Conservation (phyloP, 2,888 invertebrate genomes). For the Synanthedon andrenaeformis region DNA sequence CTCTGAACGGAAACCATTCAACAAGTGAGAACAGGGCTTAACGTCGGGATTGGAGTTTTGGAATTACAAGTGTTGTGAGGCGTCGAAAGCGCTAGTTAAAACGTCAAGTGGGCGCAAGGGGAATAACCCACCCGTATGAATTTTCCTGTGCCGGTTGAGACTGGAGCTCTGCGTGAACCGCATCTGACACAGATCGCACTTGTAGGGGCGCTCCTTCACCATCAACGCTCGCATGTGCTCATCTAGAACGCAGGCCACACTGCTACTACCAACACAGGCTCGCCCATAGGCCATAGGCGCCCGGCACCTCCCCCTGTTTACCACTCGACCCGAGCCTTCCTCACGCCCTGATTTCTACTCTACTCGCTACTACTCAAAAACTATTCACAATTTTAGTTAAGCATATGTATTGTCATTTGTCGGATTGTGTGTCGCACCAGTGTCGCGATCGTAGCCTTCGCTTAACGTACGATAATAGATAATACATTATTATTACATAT, state of each 20-base stretch:
- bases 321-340: conserved; percentile 52
- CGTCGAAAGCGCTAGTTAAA: conserved; percentile 13
- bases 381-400: conserved; percentile 60
- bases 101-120: conserved; percentile 25
- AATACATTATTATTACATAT: conserved; percentile 6
- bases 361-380: conserved; percentile 63
- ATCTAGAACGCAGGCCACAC: conserved; percentile 63
- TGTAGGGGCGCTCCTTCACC: conserved; percentile 73
- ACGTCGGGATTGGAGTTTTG: not conserved
- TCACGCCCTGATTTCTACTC: conserved; percentile 60
- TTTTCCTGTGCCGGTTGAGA: conserved; percentile 78
- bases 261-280: conserved; percentile 34
- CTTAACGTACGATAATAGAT: not conserved
- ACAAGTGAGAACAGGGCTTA: conserved; percentile 31
- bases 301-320: conserved; percentile 66
- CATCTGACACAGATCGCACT: conserved; percentile 77
- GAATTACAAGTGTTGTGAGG: not conserved
- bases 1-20: conserved; percentile 55
- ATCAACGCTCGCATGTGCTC: conserved; percentile 67
- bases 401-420: conserved; percentile 46
- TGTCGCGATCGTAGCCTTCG: conserved; percentile 19
- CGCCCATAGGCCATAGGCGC: conserved; percentile 13
- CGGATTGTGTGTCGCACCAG: conserved; percentile 51
- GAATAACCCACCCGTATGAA: conserved; percentile 72
- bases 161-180: conserved; percentile 80